Evolutionary conservation across 2,113 vertebrate genomes (phyloP).

Genomic region (Perccottus glenii): DNA sequence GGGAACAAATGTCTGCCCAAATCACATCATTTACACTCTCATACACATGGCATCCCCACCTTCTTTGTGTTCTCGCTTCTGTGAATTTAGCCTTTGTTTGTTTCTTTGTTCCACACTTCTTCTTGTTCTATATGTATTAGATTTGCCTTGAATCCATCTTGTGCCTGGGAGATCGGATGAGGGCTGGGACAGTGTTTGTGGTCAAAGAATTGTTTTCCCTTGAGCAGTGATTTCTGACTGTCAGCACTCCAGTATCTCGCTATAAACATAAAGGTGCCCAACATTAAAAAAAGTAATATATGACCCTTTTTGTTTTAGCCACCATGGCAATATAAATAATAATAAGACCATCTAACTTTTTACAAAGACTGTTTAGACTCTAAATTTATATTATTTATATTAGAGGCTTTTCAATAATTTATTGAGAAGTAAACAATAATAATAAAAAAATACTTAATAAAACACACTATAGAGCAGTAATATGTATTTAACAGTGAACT

Average conservation of each 20-base stretch:
- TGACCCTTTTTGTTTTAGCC: background rate
- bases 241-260: background rate
- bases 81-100: conserved; percentile 16
- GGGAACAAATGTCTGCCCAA: conserved; percentile 61
- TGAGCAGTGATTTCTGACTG: conserved; percentile 2
- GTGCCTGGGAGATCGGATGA: background rate
- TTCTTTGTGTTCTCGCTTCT: conserved; percentile 37
- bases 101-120: conserved; percentile 33
- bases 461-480: no score
- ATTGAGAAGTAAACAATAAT: no score
- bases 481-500: no score
- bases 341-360: no score
- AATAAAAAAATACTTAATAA: no score
- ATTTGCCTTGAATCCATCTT: conserved; percentile 5
- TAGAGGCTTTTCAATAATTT: no score
- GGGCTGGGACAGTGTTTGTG: conserved; percentile 15
- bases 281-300: conserved; percentile 13
- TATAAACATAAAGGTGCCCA: background rate
- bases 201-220: conserved; percentile 21
- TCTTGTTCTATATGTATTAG: conserved; percentile 22
- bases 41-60: conserved; percentile 44
- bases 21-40: conserved; percentile 60
- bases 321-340: no score
- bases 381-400: no score
- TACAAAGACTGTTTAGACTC: no score